A percentile compares a stretch with the other conserved stretches of the same genome.
These are phyloP conservation scores for Rallus crepitans DNA, from an alignment of 2,797 vertebrate species.

Conservation along the genomic window DNA sequence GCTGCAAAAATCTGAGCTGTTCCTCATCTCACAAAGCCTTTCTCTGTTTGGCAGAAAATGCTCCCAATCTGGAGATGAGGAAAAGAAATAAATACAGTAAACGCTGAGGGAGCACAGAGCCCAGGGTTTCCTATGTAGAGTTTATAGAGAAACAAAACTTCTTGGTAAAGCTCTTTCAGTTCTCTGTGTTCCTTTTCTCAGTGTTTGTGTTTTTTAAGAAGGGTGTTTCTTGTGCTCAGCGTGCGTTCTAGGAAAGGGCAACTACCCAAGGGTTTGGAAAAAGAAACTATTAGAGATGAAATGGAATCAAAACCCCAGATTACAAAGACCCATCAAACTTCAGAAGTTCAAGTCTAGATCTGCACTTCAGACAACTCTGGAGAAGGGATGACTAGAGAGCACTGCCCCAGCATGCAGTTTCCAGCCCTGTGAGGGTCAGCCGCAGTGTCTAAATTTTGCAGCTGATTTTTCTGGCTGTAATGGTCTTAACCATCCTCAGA, in stretches of 20 bases:
- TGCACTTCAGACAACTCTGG: background rate
- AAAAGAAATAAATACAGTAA: conserved; percentile 70
- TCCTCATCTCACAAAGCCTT: conserved; percentile 59
- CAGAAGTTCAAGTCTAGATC: background rate
- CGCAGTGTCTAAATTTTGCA: background rate
- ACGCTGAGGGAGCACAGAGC: background rate
- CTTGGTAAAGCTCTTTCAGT: conserved; percentile 37
- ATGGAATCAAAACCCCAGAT: background rate
- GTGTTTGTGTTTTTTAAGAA: conserved; percentile 49
- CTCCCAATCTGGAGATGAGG: conserved; percentile 29
- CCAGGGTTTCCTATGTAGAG: conserved; percentile 16
- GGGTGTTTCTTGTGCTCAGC: conserved; percentile 14
- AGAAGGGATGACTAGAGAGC: background rate
- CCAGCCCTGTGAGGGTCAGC: background rate
- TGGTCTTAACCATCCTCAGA: background rate
- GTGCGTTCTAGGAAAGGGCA: conserved; percentile 8
- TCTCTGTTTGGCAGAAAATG: conserved; percentile 45
- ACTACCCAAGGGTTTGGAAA: conserved; percentile 3
- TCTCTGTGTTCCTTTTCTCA: conserved; percentile 30
- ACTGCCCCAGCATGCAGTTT: background rate
- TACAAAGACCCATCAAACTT: background rate
- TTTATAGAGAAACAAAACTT: conserved; percentile 56
- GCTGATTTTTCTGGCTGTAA: background rate
- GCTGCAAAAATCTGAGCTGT: background rate
- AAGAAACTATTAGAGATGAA: background rate